Conservation (phyloP, 1,140 invertebrate genomes). For the Penaeus indicus region DNA sequence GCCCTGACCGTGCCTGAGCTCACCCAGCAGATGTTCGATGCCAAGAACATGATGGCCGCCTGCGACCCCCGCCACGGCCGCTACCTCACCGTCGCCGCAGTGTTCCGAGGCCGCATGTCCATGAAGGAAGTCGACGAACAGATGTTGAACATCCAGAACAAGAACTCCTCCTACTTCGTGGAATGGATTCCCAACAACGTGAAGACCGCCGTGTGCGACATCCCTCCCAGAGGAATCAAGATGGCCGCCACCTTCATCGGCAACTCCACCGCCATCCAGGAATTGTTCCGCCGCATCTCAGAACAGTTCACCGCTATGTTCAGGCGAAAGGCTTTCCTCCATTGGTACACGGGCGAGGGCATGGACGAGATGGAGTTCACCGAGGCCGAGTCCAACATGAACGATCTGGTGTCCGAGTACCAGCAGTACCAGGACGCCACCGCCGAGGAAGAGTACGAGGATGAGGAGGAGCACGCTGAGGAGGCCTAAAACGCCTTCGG, state of each 20-base stretch:
- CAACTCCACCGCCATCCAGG: slow-evolving; percentile 54
- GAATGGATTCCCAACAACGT: slow-evolving; percentile 57
- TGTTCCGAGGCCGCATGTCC: slow-evolving; percentile 54
- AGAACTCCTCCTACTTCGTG: slow-evolving; percentile 55
- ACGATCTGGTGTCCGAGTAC: slow-evolving; percentile 49
- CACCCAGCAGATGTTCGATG: slow-evolving; percentile 57
- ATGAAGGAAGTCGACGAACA: slow-evolving; percentile 57
- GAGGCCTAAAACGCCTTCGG: slow-evolving; percentile 39
- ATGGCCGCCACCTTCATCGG: slow-evolving; percentile 57
- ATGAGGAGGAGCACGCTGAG: slow-evolving; percentile 52
- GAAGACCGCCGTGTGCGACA: slow-evolving; percentile 55
- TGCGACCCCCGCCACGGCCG: slow-evolving; percentile 54
- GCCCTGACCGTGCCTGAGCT: slow-evolving; percentile 54
- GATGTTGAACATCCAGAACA: slow-evolving; percentile 56
- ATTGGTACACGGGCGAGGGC: slow-evolving; percentile 52
- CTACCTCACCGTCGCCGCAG: slow-evolving; percentile 54
- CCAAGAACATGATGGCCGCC: slow-evolving; percentile 59
- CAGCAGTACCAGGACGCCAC: slow-evolving; percentile 54
- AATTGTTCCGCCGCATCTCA: slow-evolving; percentile 55
- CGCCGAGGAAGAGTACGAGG: slow-evolving; percentile 54
- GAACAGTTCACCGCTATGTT: slow-evolving; percentile 59
- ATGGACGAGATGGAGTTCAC: slow-evolving; percentile 61
- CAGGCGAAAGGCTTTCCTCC: slow-evolving; percentile 55
- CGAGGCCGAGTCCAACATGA: slow-evolving; percentile 52
- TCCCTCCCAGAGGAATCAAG: slow-evolving; percentile 55